Evolutionary conservation across 2,797 vertebrate genomes (phyloP).

Genomic region (Tapera naevia): DNA sequence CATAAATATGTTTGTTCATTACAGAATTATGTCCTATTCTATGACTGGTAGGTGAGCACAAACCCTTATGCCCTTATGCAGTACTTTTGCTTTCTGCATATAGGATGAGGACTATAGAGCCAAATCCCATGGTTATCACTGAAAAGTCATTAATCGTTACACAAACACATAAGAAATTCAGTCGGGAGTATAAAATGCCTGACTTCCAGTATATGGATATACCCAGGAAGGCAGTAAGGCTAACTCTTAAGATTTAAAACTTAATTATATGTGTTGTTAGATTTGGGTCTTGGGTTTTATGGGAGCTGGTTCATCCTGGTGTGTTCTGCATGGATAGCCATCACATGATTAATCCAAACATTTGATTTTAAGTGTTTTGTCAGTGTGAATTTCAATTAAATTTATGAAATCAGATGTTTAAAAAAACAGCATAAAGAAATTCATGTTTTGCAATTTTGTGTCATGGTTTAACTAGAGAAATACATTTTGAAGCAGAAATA

Average conservation of each 20-base stretch:
- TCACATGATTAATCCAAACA: neutral
- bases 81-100: neutral
- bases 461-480: neutral
- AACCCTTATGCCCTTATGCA: neutral
- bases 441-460: neutral
- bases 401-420: neutral
- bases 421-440: neutral
- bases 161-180: neutral
- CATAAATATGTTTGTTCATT: neutral
- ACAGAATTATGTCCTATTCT: neutral
- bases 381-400: neutral
- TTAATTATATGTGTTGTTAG: neutral
- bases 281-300: neutral
- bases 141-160: neutral
- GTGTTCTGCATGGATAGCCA: neutral
- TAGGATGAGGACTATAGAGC: neutral
- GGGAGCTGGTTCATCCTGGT: neutral
- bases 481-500: neutral
- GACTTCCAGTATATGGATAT: neutral
- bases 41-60: neutral
- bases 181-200: neutral
- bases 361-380: neutral
- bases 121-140: neutral
- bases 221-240: neutral
- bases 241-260: neutral